Evolutionary conservation across 2,797 vertebrate genomes (phyloP), one percentile per base, ranked within the genome.

Genomic region (Macropus fuliginosus): DNA sequence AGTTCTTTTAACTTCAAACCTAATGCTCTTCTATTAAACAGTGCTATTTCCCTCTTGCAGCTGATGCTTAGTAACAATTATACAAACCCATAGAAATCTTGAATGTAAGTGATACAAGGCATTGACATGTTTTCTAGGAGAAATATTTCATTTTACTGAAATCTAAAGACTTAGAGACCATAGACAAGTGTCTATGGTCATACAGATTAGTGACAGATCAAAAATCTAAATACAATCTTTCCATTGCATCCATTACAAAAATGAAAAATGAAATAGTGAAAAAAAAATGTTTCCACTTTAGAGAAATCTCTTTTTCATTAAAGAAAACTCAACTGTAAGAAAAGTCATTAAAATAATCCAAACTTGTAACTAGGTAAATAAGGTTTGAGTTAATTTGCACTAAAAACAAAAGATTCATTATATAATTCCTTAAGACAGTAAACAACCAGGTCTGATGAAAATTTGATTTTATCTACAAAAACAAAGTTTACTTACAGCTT

Each of bases 321-420:
- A 31, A 93, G 87, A 55, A 91, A 92, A 92, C 74, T 9, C 10
- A 93, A 9, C n/a, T 96, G 92, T 81, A 95, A 52, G 56, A 95
- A 97, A 96, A 81, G 0, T 54, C 29, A 93, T 6, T n/a, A 28
- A 57, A 21, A n/a, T 93, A 91, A 93, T 46, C 24, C 62, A 94
- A 24, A 90, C 92, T 96, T 91, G 10, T 90, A 96, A 94, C 31
- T 24, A 89, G 21, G 90, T 93, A 92, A 92, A 81, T 95, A 55
- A 89, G 40, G 16, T 2, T 57, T 3, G 96, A 93, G 59, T 14
- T 34, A 94, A 94, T 95, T 87, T 91, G 1, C 59, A 89, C 92
- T 57, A 92, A 4, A 34, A 92, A 4, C 29, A 92, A 91, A 81
- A 4, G 3, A 59, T 55, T 91, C 34, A 90, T 5, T 50, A 27